These are phyloP conservation scores for Saccostrea glomerata DNA, from an alignment of 1,140 invertebrate species.

Conservation along the genomic window DNA sequence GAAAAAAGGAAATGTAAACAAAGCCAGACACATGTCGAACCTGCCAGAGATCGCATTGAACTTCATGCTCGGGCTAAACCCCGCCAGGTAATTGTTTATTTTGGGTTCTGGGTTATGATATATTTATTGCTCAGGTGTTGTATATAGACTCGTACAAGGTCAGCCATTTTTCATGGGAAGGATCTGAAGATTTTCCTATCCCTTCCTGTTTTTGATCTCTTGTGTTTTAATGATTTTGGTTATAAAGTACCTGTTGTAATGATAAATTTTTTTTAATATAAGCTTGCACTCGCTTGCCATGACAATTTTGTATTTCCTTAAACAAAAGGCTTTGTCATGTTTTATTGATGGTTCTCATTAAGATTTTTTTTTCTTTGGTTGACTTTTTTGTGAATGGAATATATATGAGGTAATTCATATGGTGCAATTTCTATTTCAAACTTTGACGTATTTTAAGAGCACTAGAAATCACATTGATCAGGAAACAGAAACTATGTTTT, in stretches of 20 bases:
- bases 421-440: background rate
- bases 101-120: background rate
- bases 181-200: background rate
- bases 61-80: slow-evolving; percentile 25
- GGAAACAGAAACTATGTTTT: background rate
- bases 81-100: slow-evolving; percentile 8
- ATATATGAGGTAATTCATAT: background rate
- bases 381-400: background rate
- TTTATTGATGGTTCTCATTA: background rate
- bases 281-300: background rate
- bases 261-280: background rate
- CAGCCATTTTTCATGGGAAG: background rate
- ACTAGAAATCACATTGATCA: background rate
- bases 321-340: background rate
- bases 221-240: background rate
- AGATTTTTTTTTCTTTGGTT: background rate
- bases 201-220: background rate
- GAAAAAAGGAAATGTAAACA: slow-evolving; percentile 29
- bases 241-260: background rate
- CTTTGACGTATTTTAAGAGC: background rate
- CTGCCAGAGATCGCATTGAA: slow-evolving; percentile 22
- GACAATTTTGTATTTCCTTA: background rate
- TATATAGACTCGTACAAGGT: background rate
- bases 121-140: background rate
- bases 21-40: slow-evolving; percentile 7